Evolutionary conservation across 2,113 vertebrate genomes (phyloP).

Genomic region (Colaptes auratus): DNA sequence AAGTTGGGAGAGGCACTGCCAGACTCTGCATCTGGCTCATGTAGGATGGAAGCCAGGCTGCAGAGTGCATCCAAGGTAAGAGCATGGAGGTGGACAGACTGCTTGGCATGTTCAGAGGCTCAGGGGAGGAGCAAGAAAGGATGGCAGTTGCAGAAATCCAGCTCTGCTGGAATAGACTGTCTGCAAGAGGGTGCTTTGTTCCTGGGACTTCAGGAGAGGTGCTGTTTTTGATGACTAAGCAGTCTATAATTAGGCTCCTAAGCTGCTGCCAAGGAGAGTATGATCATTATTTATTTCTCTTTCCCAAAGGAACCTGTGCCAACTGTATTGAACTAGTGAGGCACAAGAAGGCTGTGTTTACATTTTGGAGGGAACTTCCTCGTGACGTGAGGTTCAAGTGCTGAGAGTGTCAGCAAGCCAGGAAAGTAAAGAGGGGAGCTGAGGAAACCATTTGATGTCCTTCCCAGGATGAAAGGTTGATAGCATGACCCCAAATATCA

Average conservation of each 20-base stretch:
- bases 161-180: not conserved
- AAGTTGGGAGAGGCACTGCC: not conserved
- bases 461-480: too few relatives aligned
- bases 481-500: too few relatives aligned
- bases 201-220: not conserved
- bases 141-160: not conserved
- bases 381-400: slow-evolving; percentile 18
- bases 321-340: slow-evolving; percentile 15
- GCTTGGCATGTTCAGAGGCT: not conserved
- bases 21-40: not conserved
- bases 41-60: not conserved
- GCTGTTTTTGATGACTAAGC: slow-evolving; percentile 40
- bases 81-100: not conserved
- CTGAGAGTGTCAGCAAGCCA: too few relatives aligned
- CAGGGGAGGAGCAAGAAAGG: not conserved
- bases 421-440: too few relatives aligned
- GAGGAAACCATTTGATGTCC: too few relatives aligned
- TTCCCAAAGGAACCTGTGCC: slow-evolving; percentile 29
- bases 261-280: slow-evolving; percentile 26
- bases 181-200: not conserved
- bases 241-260: slow-evolving; percentile 62
- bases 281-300: not conserved
- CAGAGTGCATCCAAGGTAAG: not conserved
- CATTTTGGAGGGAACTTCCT: slow-evolving; percentile 41
- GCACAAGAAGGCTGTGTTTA: slow-evolving; percentile 52